phyloP scores from a whole-genome alignment of 2,888 invertebrate genomes.

The Agrotis exclamationis region DNA sequence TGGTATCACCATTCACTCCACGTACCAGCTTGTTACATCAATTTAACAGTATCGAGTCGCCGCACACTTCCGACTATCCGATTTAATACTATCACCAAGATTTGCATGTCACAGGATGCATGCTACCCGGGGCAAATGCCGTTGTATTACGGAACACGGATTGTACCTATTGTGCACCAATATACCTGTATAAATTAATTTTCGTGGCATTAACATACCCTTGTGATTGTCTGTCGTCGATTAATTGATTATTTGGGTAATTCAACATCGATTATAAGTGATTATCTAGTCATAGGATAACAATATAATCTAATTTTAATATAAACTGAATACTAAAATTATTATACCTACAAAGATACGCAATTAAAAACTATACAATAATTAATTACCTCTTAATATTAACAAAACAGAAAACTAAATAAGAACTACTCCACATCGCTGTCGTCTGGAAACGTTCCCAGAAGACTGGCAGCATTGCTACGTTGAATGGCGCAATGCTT shows the following conservation, averaged over 20 bases:
- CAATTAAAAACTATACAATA: too few species aligned
- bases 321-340: too few species aligned
- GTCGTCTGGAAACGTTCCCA: neutral
- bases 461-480: neutral
- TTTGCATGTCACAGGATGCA: slow-evolving; percentile 89
- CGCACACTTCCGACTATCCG: slow-evolving; percentile 82
- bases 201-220: slow-evolving; percentile 68
- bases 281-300: neutral
- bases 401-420: too few species aligned
- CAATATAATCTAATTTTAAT: too few species aligned
- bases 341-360: too few species aligned
- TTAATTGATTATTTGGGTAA: slow-evolving; percentile 49
- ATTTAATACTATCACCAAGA: slow-evolving; percentile 90
- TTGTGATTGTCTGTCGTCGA: slow-evolving; percentile 54
- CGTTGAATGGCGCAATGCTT: neutral
- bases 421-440: neutral
- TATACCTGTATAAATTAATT: slow-evolving; percentile 80
- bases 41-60: slow-evolving; percentile 79
- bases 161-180: slow-evolving; percentile 76
- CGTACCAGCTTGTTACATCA: slow-evolving; percentile 85
- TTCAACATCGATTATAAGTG: slow-evolving; percentile 19
- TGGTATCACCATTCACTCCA: slow-evolving; percentile 73
- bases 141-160: slow-evolving; percentile 78
- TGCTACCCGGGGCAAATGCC: slow-evolving; percentile 77
- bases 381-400: too few species aligned